These are phyloP conservation scores for Pristionchus japonicus DNA, from an alignment of 2,888 invertebrate species.

Conservation along the genomic window DNA sequence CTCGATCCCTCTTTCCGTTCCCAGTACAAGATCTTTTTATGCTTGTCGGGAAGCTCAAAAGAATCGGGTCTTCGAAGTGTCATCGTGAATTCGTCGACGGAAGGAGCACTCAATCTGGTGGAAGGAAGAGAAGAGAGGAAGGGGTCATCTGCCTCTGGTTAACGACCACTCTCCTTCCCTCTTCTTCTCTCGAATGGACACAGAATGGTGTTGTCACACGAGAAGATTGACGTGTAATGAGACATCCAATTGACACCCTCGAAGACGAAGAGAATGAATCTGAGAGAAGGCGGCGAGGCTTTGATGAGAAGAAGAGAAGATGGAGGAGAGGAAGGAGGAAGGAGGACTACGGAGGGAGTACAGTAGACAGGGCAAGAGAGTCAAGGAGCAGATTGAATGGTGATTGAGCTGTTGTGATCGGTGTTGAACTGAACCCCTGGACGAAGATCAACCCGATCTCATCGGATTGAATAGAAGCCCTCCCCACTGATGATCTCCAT, in stretches of 20 bases:
- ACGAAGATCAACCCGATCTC: background rate
- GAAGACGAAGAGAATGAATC: background rate
- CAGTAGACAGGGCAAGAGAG: background rate
- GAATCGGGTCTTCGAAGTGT: background rate
- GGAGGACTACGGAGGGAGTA: background rate
- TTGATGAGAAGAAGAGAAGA: background rate
- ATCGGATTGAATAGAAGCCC: background rate
- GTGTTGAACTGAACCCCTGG: background rate
- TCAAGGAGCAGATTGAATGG: background rate
- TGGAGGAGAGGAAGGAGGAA: background rate
- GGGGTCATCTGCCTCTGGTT: conserved; percentile 3
- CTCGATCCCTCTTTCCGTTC: background rate
- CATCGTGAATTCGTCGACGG: background rate
- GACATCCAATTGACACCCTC: background rate
- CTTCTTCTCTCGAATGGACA: background rate
- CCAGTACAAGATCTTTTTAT: background rate
- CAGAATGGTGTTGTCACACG: conserved; percentile 4
- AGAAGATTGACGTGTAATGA: conserved; percentile 25
- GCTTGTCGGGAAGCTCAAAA: background rate
- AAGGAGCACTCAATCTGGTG: background rate
- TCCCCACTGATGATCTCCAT: background rate
- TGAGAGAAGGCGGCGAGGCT: background rate
- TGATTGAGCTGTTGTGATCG: background rate
- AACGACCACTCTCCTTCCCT: background rate
- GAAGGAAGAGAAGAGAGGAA: too few species aligned